Conservation (phyloP, 2,888 invertebrate species). For the Embidobia sp. region DNA sequence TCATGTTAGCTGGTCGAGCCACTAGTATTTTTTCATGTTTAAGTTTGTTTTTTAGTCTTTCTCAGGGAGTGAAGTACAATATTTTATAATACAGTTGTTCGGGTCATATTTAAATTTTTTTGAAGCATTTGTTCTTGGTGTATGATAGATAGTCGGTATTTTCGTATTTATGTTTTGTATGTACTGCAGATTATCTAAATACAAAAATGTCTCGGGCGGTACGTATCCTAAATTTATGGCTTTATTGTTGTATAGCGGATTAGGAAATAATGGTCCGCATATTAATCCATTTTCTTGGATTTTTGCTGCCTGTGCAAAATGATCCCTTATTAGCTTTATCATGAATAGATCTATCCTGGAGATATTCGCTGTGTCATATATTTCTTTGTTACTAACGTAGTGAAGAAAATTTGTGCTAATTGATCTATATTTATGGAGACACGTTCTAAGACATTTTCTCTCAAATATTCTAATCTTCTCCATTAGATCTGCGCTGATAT, state of each 20-base stretch:
- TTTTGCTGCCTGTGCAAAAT: slow-evolving; percentile 22
- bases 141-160: slow-evolving; percentile 23
- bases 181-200: slow-evolving; percentile 26
- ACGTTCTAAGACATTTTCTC: slow-evolving; percentile 18
- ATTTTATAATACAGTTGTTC: too few relatives aligned
- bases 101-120: slow-evolving; percentile 12
- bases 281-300: slow-evolving; percentile 41
- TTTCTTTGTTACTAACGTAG: background rate
- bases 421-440: background rate
- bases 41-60: slow-evolving; percentile 21
- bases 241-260: slow-evolving; percentile 9
- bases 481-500: slow-evolving; percentile 6
- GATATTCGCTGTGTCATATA: background rate
- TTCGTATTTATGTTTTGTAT: slow-evolving; percentile 36
- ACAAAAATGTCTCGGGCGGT: slow-evolving; percentile 46
- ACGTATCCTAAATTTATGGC: slow-evolving; percentile 14
- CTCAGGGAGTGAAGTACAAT: background rate
- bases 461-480: slow-evolving; percentile 21
- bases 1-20: background rate
- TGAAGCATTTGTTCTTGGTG: background rate
- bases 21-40: slow-evolving; percentile 25
- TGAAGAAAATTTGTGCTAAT: background rate
- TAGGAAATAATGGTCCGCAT: slow-evolving; percentile 11
- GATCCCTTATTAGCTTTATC: slow-evolving; percentile 9
- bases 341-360: background rate